These are phyloP conservation scores for Etheostoma nigrum DNA, from an alignment of 2,797 vertebrate species.

Conservation along the genomic window DNA sequence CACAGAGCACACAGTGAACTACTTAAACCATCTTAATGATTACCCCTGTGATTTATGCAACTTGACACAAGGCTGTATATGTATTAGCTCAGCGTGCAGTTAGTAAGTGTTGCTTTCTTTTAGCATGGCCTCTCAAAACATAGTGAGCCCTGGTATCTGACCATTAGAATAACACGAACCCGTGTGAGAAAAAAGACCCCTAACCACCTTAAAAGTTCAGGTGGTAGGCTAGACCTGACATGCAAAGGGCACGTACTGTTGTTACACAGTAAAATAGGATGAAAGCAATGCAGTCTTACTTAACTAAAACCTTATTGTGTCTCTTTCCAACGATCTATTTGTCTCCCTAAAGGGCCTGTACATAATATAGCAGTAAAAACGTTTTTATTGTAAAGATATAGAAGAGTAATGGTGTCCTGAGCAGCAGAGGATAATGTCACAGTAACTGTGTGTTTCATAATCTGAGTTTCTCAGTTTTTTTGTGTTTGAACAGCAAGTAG, in stretches of 20 bases:
- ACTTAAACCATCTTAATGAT: slow-evolving; percentile 70
- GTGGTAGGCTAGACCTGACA: background rate
- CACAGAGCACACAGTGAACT: slow-evolving; percentile 64
- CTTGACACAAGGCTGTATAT: slow-evolving; percentile 48
- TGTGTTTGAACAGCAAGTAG: no score
- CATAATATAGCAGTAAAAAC: no score
- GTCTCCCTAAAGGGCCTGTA: no score
- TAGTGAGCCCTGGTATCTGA: background rate
- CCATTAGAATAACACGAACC: background rate
- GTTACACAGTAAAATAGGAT: background rate
- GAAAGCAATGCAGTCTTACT: background rate
- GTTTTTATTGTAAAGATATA: no score
- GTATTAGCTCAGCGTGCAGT: slow-evolving; percentile 44
- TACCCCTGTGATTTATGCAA: slow-evolving; percentile 68
- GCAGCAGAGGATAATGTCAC: no score
- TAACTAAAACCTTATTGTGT: no score
- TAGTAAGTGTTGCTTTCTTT: slow-evolving; percentile 11
- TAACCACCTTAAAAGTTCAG: background rate
- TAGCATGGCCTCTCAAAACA: slow-evolving; percentile 20
- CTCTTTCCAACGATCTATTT: background rate
- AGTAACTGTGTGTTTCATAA: no score
- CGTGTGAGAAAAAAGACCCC: background rate
- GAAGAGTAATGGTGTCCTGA: no score
- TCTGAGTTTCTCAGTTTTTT: no score
- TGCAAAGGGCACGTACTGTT: background rate